Conservation (phyloP, 2,888 invertebrate genomes). For the Ectemnius cavifrons region DNA sequence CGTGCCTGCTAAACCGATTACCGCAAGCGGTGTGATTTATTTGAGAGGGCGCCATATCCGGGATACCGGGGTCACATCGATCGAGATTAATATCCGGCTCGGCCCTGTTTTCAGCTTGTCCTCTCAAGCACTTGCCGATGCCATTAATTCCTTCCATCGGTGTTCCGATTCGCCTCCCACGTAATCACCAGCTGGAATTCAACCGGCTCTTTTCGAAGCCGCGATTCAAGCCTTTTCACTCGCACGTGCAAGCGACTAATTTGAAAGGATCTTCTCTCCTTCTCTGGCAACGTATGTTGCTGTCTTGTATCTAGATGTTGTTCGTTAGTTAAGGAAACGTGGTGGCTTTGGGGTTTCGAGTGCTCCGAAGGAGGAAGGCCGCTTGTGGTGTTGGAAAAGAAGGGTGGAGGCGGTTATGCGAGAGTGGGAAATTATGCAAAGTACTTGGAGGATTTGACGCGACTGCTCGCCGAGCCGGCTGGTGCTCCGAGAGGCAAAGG, state of each 20-base stretch:
- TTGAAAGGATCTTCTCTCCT: too few relatives aligned
- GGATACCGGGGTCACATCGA: slow-evolving; percentile 20
- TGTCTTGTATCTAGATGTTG: too few relatives aligned
- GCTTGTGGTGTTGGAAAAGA: slow-evolving; percentile 21
- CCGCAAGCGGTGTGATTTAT: slow-evolving; percentile 45
- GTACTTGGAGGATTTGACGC: slow-evolving; percentile 53
- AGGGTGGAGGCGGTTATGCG: slow-evolving; percentile 53
- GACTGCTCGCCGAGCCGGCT: slow-evolving; percentile 34
- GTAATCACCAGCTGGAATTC: too few relatives aligned
- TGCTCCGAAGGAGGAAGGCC: background rate
- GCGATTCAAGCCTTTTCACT: too few relatives aligned
- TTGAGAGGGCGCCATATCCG: slow-evolving; percentile 30
- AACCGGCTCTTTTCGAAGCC: too few relatives aligned
- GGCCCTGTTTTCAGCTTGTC: slow-evolving; percentile 22
- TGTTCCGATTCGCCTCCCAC: too few relatives aligned
- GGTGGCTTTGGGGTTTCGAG: background rate
- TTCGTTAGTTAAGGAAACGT: too few relatives aligned
- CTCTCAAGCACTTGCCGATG: background rate
- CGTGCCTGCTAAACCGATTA: slow-evolving; percentile 49
- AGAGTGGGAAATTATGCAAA: slow-evolving; percentile 63
- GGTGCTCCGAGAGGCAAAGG: background rate
- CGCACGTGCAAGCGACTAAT: too few relatives aligned
- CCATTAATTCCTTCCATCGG: background rate
- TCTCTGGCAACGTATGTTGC: too few relatives aligned
- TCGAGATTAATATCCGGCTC: slow-evolving; percentile 47